These are phyloP conservation scores for Poeciliopsis retropinna DNA, from an alignment of 2,113 vertebrate genomes.

Conservation along the genomic window DNA sequence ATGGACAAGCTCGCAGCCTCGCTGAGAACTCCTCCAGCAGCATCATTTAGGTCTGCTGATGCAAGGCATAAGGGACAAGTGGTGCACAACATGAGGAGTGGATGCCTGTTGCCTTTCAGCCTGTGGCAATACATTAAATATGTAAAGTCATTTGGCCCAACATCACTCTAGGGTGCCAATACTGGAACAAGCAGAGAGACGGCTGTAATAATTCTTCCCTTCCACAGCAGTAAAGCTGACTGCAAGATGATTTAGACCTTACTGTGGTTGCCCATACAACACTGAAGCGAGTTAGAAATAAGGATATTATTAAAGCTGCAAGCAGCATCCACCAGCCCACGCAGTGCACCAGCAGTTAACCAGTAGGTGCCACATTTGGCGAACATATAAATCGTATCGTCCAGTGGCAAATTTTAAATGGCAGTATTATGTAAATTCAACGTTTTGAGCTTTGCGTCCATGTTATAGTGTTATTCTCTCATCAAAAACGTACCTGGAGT, in stretches of 20 bases:
- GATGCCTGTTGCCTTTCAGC: constrained; percentile 65
- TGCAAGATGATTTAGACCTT: constrained; percentile 47
- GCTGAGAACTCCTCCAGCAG: constrained; percentile 43
- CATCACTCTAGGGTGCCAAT: constrained; percentile 65
- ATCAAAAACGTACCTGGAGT: no score
- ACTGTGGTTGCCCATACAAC: constrained; percentile 45
- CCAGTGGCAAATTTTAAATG: no score
- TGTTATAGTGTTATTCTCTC: no score
- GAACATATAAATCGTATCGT: no score
- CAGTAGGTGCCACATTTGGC: no score
- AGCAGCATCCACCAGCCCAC: background rate
- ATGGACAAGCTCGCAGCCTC: constrained; percentile 35
- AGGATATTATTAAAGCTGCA: constrained; percentile 30
- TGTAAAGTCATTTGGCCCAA: constrained; percentile 73
- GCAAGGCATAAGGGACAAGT: constrained; percentile 38
- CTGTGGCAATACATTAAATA: constrained; percentile 73
- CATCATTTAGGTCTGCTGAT: constrained; percentile 56
- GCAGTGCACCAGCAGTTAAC: no score
- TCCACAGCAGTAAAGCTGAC: constrained; percentile 49
- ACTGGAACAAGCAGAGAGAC: constrained; percentile 45
- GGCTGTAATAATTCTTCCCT: constrained; percentile 54
- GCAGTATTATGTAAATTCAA: no score
- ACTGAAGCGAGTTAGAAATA: constrained; percentile 38
- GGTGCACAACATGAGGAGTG: constrained; percentile 45
- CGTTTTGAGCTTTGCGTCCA: no score